A percentile compares a stretch with the other conserved stretches of the same genome.
Evolutionary conservation across 2,797 vertebrate genomes (phyloP).

Genomic region (Channallabes apus): DNA sequence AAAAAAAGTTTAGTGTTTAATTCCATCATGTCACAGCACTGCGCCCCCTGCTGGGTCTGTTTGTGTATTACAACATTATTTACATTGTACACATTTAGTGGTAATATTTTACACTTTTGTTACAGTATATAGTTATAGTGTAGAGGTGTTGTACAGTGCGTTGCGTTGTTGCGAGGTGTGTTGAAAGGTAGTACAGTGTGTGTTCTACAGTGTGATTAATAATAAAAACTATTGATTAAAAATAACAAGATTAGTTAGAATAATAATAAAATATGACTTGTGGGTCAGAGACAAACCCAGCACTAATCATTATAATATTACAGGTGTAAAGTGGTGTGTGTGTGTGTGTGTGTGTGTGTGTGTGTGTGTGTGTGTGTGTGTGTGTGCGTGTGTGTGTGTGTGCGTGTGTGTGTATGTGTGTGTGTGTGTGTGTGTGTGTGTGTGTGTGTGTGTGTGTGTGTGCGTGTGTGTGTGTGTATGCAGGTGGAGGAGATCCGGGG

Average conservation of each 20-base stretch:
- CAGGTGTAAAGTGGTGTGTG: no score
- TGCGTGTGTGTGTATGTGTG: no score
- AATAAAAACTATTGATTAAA: neutral
- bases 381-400: no score
- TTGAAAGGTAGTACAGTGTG: neutral
- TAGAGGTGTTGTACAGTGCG: neutral
- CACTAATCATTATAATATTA: neutral
- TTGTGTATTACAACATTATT: neutral
- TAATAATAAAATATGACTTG: neutral
- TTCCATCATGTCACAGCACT: neutral
- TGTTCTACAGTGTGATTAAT: neutral
- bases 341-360: no score
- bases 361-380: no score
- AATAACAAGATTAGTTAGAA: no score
- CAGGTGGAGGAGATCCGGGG: slow-evolving; percentile 93
- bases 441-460: neutral
- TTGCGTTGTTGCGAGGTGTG: no score
- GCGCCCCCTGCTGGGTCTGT: neutral
- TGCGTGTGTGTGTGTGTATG: neutral
- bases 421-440: no score
- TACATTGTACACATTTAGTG: neutral
- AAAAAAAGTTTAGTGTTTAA: neutral
- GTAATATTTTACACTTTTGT: no score
- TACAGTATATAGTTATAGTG: neutral
- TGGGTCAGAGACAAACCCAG: neutral